Base-by-base conservation (phyloP, 2,797 vertebrate genomes). In the Pseudotriccus pelzelni region DNA sequence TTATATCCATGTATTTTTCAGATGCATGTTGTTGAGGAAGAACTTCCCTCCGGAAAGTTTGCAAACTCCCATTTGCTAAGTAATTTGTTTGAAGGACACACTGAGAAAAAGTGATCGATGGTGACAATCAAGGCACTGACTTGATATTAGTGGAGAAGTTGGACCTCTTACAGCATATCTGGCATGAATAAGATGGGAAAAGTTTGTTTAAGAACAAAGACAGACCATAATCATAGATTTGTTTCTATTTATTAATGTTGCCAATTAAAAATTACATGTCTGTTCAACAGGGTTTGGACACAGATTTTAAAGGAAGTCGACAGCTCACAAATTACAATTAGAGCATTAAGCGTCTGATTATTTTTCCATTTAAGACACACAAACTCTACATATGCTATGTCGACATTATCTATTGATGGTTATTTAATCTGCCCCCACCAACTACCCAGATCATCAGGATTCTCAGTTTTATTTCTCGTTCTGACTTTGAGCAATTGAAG, bases 181-280 rank as follows among this genome's bases (percentile, higher is more conserved):
- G 55, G 18, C 19, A 10, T 19, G 12, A 49, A 43, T 39, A 56
- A 63, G 44, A 37, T 2, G 3, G 23, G 44, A 32, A 55, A 50
- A 50, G 13, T 39, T 84, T 41, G 52, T 21, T 67, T 56, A 83
- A 58, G 5, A 68, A 50, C n/a, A 41, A 76, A 58, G 30, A 27
- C 19, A 55, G 64, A 56, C 68, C 41, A 5, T 2, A 68, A 21
- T 19, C 4, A 2, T 36, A 12, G 14, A 24, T 83, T 77, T 70
- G 8, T 62, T 92, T 87, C 63, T 4, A 2, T 96, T 97, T 96
- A 95, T 97, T 97, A 62, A 53, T 64, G 47, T 32, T 67, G 30
- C 30, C 25, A 62, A 2, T 68, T 90, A 67, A 70, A 89, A 68
- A 9, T 3, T 36, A 2, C 19, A 6, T 52, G 17, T 64, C 20